Evolutionary conservation across 2,888 invertebrate species (phyloP).

Genomic region (Tachystola acroxantha): DNA sequence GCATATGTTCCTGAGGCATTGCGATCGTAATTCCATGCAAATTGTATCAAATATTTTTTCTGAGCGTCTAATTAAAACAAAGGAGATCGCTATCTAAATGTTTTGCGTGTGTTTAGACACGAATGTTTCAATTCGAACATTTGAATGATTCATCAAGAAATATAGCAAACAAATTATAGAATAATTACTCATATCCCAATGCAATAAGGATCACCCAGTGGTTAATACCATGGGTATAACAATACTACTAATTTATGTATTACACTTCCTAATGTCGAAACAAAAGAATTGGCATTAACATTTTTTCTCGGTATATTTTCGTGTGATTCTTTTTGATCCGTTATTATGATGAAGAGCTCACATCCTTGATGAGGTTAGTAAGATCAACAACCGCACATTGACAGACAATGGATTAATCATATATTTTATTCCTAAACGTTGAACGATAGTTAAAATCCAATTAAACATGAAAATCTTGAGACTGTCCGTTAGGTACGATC

Average conservation of each 20-base stretch:
- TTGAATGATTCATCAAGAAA: slow-evolving; percentile 7
- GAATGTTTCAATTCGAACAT: slow-evolving; percentile 1
- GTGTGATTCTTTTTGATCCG: background rate
- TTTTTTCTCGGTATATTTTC: background rate
- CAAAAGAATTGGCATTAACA: slow-evolving; percentile 10
- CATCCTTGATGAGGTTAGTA: slow-evolving; percentile 8
- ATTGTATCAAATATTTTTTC: too few species aligned
- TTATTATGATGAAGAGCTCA: slow-evolving; percentile 1
- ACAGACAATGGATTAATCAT: too few species aligned
- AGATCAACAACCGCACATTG: too few species aligned
- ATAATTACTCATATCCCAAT: background rate
- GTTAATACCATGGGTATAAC: background rate
- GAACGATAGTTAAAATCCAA: too few species aligned
- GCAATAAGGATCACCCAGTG: background rate
- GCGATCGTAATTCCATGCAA: too few species aligned
- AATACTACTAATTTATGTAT: background rate
- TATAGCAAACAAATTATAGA: background rate
- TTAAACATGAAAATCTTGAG: too few species aligned
- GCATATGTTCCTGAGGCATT: too few species aligned
- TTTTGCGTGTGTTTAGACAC: slow-evolving; percentile 8
- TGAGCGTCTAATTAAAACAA: slow-evolving; percentile 5
- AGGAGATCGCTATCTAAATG: slow-evolving; percentile 10
- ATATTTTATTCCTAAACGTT: too few species aligned
- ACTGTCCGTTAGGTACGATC: too few species aligned
- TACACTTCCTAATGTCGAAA: slow-evolving; percentile 9